Evolutionary conservation across 2,797 vertebrate species (phyloP).

Genomic region (Pseudotriccus pelzelni): DNA sequence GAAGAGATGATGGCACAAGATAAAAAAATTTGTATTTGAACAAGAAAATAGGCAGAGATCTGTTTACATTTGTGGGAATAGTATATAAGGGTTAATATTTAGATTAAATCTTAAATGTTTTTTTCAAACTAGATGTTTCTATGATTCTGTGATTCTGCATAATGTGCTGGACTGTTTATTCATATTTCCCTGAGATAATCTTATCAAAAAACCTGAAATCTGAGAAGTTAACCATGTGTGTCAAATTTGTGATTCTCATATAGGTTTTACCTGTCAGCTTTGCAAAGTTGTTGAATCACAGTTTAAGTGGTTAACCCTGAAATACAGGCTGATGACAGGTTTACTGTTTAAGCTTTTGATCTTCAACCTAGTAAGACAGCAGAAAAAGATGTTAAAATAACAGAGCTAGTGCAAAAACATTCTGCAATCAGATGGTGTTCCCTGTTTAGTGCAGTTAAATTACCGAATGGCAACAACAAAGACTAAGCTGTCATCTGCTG

Average conservation of each 20-base stretch:
- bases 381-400: constrained; percentile 5
- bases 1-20: not conserved
- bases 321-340: not conserved
- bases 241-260: not conserved
- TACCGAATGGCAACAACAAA: constrained; percentile 10
- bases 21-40: not conserved
- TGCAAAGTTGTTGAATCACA: not conserved
- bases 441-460: constrained; percentile 6
- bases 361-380: not conserved
- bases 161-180: not conserved
- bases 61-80: not conserved
- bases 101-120: not conserved
- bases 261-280: not conserved
- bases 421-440: not conserved
- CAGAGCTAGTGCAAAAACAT: not conserved
- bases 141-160: not conserved
- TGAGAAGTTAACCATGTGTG: not conserved
- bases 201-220: not conserved
- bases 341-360: not conserved
- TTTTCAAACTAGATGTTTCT: not conserved
- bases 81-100: not conserved
- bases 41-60: not conserved
- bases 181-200: not conserved
- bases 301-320: not conserved
- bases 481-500: constrained; percentile 42